Evolutionary conservation across 2,797 vertebrate genomes (phyloP).

Genomic region (Molossus alvarezi): DNA sequence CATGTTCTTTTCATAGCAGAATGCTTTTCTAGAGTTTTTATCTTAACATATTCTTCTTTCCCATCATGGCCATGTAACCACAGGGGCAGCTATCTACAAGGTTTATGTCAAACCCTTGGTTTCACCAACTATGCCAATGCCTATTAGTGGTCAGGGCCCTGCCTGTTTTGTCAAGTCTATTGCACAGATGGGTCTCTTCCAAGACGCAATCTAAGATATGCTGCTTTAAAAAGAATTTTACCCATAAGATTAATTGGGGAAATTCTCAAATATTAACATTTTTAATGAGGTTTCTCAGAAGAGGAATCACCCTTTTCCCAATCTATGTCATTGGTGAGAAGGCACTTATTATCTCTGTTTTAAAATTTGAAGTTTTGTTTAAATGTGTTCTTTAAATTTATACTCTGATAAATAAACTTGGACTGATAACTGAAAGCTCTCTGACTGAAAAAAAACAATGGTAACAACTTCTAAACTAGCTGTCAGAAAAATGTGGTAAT

Average conservation of each 20-base stretch:
- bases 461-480: constrained; percentile 72
- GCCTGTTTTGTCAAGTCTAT: neutral
- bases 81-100: neutral
- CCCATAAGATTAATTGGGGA: neutral
- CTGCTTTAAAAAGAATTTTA: neutral
- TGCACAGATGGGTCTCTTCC: neutral
- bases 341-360: constrained; percentile 6
- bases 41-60: neutral
- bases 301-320: neutral
- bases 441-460: neutral
- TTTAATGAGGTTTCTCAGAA: neutral
- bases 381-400: constrained; percentile 4
- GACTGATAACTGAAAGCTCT: constrained; percentile 70
- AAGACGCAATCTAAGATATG: neutral
- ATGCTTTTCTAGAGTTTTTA: constrained; percentile 17
- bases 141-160: neutral
- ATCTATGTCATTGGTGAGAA: neutral
- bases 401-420: constrained; percentile 70
- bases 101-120: neutral
- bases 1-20: neutral
- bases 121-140: neutral
- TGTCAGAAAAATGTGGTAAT: constrained; percentile 81
- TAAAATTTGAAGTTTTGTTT: constrained; percentile 58
- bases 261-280: constrained; percentile 18
- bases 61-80: neutral